phyloP scores from a whole-genome alignment of 2,113 vertebrate genomes.

The Megatriorchis doriae region DNA sequence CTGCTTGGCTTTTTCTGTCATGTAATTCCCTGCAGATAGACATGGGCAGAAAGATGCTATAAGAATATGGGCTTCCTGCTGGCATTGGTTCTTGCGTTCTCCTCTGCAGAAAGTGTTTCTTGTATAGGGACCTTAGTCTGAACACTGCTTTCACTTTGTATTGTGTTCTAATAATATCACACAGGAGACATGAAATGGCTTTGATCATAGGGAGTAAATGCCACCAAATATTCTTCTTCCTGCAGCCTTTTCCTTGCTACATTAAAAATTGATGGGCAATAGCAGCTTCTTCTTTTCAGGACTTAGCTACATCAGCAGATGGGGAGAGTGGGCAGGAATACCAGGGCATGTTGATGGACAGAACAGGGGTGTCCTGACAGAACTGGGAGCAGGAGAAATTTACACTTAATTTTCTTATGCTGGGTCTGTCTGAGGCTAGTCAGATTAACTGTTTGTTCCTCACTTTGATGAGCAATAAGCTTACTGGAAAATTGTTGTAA shows the following conservation, averaged over 20 bases:
- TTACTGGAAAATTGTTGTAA: background rate
- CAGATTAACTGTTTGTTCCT: background rate
- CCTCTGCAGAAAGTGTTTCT: background rate
- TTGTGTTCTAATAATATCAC: slow-evolving; percentile 55
- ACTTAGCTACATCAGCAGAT: slow-evolving; percentile 37
- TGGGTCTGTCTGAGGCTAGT: background rate
- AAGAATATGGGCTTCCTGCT: background rate
- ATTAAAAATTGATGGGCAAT: slow-evolving; percentile 48
- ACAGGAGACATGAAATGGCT: slow-evolving; percentile 37
- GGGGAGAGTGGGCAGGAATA: slow-evolving; percentile 6
- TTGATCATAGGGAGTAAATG: slow-evolving; percentile 49
- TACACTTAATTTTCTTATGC: background rate
- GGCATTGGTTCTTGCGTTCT: background rate
- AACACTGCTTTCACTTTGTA: background rate
- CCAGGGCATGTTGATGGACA: background rate
- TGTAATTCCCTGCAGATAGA: background rate
- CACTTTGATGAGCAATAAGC: background rate
- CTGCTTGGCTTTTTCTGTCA: background rate
- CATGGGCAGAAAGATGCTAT: background rate
- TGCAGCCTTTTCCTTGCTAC: slow-evolving; percentile 18
- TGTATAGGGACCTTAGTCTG: background rate
- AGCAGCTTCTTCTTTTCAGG: slow-evolving; percentile 30
- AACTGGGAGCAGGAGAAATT: background rate
- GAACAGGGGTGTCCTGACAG: background rate
- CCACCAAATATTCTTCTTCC: slow-evolving; percentile 44